Base-by-base conservation (phyloP, 2,797 vertebrate genomes). In the Ctenosaura bakeri region DNA sequence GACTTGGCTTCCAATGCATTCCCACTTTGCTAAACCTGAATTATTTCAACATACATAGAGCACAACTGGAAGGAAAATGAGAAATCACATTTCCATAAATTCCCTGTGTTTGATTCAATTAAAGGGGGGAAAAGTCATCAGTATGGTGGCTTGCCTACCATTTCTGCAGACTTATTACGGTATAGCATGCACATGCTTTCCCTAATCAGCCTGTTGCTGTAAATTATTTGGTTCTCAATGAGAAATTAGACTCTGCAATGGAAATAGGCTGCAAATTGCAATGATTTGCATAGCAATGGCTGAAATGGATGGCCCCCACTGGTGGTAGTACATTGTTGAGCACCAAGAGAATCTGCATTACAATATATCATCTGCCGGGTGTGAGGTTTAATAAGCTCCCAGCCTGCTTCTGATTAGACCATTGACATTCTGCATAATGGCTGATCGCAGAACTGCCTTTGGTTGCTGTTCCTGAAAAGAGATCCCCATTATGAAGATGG, bases 331-430 rank as follows among this genome's bases (percentile, higher is more conserved):
- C 66, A 85, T 85, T 85, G 38, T 32, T 78, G 50, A 56, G 79
- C 74, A 90, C 85, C 77, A 85, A 80, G 59, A 80, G 77, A 71
- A 90, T 85, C 76, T 85, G 76, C 89, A 79, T 54, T 35, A 78
- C 50, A n/a, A 78, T 79, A 56, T 42, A 90, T 85, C 73, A 85
- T 69, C n/a, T 32, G 24, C 74, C 6, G 18, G 42, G 62, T 35
- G 32, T 79, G 50, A 35, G n/a, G 69, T 85, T 85, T 71, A 54
- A 85, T 85, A 73, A 80, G 35, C 76, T 56, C 42, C 62, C 35
- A 80, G 20, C 10, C 62, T 90, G 89, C 12, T n/a, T 85, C 56
- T 85, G 50, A 80, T 80, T 85, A 90, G 8, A n/a, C 50, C 76
- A 66, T 2, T 79, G 83, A 46, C 59, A 85, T 46, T 69, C 74